Evolutionary conservation across 2,113 vertebrate species (phyloP).

Genomic region (Nipponia nippon): DNA sequence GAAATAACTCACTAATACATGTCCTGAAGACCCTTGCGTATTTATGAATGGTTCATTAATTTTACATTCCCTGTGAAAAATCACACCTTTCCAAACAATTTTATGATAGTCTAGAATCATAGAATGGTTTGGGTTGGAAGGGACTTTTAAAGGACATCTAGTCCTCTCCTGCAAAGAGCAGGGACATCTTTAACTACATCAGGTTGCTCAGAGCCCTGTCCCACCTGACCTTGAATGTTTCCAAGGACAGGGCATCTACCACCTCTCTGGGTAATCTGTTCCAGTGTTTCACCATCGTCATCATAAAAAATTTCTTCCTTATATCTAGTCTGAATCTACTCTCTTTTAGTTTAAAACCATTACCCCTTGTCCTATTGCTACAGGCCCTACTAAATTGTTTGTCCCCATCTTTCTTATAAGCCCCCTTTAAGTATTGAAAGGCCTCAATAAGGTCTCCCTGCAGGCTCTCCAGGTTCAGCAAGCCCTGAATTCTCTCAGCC

Average conservation of each 20-base stretch:
- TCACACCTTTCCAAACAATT: background rate
- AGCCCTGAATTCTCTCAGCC: background rate
- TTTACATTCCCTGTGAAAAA: background rate
- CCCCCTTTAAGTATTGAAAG: background rate
- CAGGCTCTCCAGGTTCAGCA: background rate
- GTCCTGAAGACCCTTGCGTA: background rate
- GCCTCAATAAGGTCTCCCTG: fast-evolving
- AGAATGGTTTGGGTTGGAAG: background rate
- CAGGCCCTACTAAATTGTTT: background rate
- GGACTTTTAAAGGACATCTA: background rate
- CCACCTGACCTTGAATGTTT: background rate
- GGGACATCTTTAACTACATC: background rate
- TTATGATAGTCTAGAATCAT: background rate
- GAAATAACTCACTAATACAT: background rate
- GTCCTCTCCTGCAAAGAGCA: background rate
- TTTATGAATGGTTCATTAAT: background rate
- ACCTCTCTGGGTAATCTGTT: background rate
- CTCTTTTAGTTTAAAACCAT: background rate
- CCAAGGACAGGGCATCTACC: background rate
- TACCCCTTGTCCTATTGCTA: background rate
- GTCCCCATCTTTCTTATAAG: background rate
- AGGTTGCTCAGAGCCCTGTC: background rate
- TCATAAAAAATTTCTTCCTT: background rate
- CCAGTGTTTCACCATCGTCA: background rate
- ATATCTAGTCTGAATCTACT: background rate